phyloP scores from a whole-genome alignment of 2,888 invertebrate genomes.

The Netelia melanura region DNA sequence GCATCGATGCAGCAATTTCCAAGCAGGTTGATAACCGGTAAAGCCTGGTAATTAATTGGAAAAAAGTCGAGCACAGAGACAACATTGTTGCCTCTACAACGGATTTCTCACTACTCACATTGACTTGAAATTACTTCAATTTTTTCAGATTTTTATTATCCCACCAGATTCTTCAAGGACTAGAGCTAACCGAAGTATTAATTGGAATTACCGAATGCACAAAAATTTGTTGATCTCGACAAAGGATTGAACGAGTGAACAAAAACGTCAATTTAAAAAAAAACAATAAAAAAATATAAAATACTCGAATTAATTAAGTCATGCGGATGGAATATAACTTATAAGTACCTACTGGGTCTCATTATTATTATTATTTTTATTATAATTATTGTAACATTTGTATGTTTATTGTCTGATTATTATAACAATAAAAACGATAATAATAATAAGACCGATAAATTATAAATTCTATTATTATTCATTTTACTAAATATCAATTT shows the following conservation, averaged over 20 bases:
- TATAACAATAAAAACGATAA: neutral
- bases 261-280: neutral
- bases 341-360: too few species aligned
- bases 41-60: constrained; percentile 45
- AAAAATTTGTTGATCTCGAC: neutral
- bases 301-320: neutral
- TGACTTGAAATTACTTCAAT: neutral
- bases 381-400: neutral
- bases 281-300: neutral
- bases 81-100: neutral
- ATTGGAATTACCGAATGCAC: neutral
- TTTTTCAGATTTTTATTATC: constrained; percentile 37
- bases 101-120: neutral
- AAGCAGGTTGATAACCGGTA: constrained; percentile 39
- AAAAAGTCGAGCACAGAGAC: neutral
- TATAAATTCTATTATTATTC: neutral
- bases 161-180: neutral
- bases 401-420: neutral
- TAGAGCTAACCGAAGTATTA: neutral
- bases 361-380: neutral
- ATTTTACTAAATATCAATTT: neutral
- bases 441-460: neutral
- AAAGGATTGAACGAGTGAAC: neutral
- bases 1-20: constrained; percentile 44
- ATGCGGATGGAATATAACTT: too few species aligned